phyloP scores from a whole-genome alignment of 2,888 invertebrate genomes.

The Cantharis rufa region DNA sequence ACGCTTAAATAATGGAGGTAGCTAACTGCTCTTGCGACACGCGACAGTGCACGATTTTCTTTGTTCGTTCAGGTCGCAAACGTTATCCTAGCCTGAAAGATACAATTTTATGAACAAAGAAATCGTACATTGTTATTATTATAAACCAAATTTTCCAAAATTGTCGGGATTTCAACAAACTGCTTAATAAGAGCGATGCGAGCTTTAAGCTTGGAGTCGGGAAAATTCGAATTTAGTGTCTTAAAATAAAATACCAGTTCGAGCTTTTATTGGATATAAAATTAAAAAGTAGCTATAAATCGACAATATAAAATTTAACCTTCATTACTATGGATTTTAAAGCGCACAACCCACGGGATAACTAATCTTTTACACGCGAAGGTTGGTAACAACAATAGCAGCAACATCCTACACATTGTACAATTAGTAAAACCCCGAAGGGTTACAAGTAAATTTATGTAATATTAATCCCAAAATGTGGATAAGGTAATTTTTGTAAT shows the following conservation, averaged over 20 bases:
- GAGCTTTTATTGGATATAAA: background rate
- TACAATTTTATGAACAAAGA: no score
- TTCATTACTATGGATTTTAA: background rate
- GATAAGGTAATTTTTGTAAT: background rate
- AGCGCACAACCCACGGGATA: background rate
- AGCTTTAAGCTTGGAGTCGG: no score
- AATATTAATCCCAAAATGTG: background rate
- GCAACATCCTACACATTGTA: background rate
- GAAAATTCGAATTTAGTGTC: no score
- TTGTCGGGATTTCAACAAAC: no score
- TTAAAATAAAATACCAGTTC: background rate
- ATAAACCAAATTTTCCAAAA: no score
- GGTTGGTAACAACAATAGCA: background rate
- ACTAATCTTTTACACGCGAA: background rate
- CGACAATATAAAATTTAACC: background rate
- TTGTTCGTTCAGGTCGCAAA: no score
- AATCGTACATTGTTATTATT: no score
- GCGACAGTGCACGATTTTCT: no score
- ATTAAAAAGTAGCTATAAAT: background rate
- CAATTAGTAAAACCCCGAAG: background rate
- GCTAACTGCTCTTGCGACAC: no score
- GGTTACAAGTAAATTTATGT: background rate
- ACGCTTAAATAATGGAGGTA: no score
- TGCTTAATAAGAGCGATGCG: no score
- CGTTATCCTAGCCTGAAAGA: no score